Evolutionary conservation across 2,888 invertebrate species (phyloP).

Genomic region (Mamestra brassicae): DNA sequence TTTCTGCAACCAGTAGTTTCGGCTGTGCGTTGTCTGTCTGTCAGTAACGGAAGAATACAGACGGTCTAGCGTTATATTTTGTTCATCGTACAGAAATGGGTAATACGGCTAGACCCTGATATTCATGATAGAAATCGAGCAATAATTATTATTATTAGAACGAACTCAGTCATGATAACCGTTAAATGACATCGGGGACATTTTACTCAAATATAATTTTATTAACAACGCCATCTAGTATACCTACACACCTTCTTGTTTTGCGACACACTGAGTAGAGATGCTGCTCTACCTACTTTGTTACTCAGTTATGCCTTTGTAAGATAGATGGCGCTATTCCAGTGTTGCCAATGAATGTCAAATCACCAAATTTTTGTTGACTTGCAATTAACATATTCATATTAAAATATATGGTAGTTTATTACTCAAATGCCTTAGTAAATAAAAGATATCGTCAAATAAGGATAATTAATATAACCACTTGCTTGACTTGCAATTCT

Average conservation of each 20-base stretch:
- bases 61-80: no score
- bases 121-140: no score
- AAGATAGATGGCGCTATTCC: slow-evolving; percentile 32
- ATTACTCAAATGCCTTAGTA: neutral
- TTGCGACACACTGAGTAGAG: neutral
- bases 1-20: no score
- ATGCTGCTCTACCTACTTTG: neutral
- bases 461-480: neutral
- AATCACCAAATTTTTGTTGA: neutral
- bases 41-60: no score
- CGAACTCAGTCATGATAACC: neutral
- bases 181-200: no score
- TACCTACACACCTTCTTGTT: neutral
- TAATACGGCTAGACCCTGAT: no score
- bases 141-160: no score
- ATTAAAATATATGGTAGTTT: neutral
- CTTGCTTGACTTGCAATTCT: neutral
- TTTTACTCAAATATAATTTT: no score
- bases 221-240: slow-evolving; percentile 30
- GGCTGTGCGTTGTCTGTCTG: no score
- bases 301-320: neutral
- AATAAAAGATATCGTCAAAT: neutral
- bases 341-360: neutral
- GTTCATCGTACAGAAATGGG: no score
- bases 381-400: neutral